Percentiles rank a stretch among this genome's conserved stretches.
These are phyloP conservation scores for Lithophane ornitopus DNA, from an alignment of 2,888 invertebrate genomes.

Conservation along the genomic window DNA sequence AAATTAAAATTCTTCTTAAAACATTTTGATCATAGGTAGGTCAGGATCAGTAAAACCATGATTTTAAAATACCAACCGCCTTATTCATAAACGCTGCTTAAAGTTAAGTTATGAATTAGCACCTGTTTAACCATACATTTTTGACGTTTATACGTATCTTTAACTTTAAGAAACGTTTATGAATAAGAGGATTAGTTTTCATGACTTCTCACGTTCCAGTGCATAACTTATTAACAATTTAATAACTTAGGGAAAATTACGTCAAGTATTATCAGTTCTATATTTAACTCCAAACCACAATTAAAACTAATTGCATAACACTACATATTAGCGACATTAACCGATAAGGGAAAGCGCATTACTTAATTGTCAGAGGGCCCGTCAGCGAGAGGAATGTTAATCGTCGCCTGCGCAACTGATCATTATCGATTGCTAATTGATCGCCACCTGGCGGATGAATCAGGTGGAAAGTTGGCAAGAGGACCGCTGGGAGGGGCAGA, in stretches of 20 bases:
- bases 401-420: conserved; percentile 75
- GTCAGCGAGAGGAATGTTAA: conserved; percentile 80
- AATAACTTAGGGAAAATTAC: neutral
- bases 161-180: too few species aligned
- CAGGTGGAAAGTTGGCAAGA: conserved; percentile 67
- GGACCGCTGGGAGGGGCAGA: conserved; percentile 45
- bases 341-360: conserved; percentile 79
- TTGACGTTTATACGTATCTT: too few species aligned
- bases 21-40: neutral
- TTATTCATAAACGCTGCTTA: too few species aligned
- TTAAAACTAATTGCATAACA: conserved; percentile 52
- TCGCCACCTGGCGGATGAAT: conserved; percentile 67
- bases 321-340: conserved; percentile 65
- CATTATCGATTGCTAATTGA: conserved; percentile 78
- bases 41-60: neutral
- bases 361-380: conserved; percentile 79
- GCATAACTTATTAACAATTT: too few species aligned
- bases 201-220: neutral
- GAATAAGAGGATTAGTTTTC: too few species aligned
- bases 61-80: neutral
- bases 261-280: neutral
- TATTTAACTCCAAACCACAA: conserved; percentile 34
- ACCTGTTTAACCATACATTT: too few species aligned
- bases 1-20: neutral
- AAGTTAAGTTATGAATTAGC: too few species aligned